phyloP scores from a whole-genome alignment of 2,888 invertebrate genomes.

The Pomacea canaliculata region DNA sequence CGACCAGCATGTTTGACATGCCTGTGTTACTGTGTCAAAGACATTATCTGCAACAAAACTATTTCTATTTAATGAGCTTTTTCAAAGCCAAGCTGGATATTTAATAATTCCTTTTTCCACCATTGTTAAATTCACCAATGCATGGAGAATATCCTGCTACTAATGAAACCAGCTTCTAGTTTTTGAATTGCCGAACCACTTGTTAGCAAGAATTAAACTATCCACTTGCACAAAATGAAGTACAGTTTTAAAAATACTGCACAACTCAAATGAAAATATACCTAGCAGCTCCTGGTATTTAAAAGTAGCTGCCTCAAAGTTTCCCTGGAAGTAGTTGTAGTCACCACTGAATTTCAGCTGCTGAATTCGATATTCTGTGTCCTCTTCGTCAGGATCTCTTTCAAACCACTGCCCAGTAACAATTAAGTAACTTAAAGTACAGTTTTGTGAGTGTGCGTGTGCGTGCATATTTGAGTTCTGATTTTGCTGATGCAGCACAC shows the following conservation, averaged over 20 bases:
- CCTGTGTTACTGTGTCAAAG: background rate
- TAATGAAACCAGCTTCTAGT: too few species aligned
- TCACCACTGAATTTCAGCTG: conserved; percentile 32
- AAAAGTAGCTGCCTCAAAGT: conserved; percentile 24
- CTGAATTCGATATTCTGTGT: conserved; percentile 21
- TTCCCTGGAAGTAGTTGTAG: conserved; percentile 24
- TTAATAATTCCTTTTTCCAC: background rate
- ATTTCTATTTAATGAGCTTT: background rate
- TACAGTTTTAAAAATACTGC: too few species aligned
- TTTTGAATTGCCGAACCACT: too few species aligned
- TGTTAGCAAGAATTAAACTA: too few species aligned
- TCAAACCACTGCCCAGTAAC: conserved; percentile 33
- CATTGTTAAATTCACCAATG: too few species aligned
- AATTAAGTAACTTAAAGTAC: too few species aligned
- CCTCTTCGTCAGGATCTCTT: conserved; percentile 4
- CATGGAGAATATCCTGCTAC: too few species aligned
- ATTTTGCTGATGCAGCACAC: too few species aligned
- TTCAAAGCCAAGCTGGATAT: background rate
- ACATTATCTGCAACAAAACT: background rate
- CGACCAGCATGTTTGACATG: too few species aligned
- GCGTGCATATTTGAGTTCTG: too few species aligned
- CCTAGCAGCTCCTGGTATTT: conserved; percentile 30
- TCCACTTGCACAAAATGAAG: too few species aligned
- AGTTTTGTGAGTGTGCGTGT: too few species aligned
- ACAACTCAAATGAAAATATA: conserved; percentile 1